Evolutionary conservation across 2,888 invertebrate species (phyloP).

Genomic region (Disparrhopalites patrizii): DNA sequence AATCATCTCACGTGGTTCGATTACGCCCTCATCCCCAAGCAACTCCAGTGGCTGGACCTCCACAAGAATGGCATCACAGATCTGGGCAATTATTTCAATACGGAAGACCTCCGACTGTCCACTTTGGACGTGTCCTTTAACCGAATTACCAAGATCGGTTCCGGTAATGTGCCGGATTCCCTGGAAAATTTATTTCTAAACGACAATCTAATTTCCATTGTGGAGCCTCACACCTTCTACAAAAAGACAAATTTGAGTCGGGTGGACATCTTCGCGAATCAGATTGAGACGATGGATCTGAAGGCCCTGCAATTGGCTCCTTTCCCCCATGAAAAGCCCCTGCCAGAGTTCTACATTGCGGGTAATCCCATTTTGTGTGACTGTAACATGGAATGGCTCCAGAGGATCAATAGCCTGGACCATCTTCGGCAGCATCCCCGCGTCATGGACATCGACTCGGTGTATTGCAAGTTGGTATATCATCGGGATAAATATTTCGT

Average conservation of each 20-base stretch:
- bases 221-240: conserved; percentile 84
- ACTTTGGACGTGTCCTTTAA: conserved; percentile 89
- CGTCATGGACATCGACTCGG: conserved; percentile 83
- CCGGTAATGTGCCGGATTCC: conserved; percentile 72
- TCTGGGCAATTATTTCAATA: conserved; percentile 46
- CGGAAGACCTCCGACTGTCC: conserved; percentile 64
- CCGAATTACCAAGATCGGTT: conserved; percentile 68
- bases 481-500: conserved; percentile 78
- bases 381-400: conserved; percentile 94
- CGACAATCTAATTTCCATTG: conserved; percentile 78
- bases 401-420: conserved; percentile 79
- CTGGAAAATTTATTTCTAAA: conserved; percentile 81
- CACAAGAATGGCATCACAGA: conserved; percentile 67
- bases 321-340: conserved; percentile 67
- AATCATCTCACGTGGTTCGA: conserved; percentile 86
- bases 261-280: conserved; percentile 89
- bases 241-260: conserved; percentile 82
- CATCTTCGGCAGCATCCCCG: conserved; percentile 81
- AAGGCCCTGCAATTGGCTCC: conserved; percentile 79
- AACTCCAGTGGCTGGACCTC: conserved; percentile 82
- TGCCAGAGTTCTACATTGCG: conserved; percentile 88
- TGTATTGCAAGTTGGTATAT: conserved; percentile 82
- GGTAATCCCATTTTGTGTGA: conserved; percentile 93
- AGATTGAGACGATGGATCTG: conserved; percentile 82
- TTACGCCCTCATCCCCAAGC: conserved; percentile 75